Evolutionary conservation across 2,797 vertebrate genomes (phyloP).

Genomic region (Galaxias olidus): DNA sequence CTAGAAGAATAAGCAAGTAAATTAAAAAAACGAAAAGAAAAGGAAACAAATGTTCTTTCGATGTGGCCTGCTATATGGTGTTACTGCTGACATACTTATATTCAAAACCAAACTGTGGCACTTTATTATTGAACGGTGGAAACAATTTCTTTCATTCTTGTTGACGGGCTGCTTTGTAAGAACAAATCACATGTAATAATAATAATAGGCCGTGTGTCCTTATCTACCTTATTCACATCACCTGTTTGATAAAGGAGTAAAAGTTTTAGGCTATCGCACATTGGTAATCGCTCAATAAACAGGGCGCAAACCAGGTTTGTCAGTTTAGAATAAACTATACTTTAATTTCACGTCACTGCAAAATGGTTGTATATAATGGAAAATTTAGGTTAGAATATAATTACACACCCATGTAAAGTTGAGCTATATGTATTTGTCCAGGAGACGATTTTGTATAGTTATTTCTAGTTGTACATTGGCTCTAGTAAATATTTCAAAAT

Average conservation of each 20-base stretch:
- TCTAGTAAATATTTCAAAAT: conserved; percentile 99
- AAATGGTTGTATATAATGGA: conserved; percentile 83
- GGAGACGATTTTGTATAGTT: conserved; percentile 98
- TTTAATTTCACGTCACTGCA: conserved; percentile 63
- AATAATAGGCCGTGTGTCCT: conserved; percentile 41
- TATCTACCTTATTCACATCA: conserved; percentile 44
- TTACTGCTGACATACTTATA: conserved; percentile 60
- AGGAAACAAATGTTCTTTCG: conserved; percentile 47
- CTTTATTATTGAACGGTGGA: conserved; percentile 77
- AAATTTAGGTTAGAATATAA: conserved; percentile 88
- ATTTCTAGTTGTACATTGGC: conserved; percentile 98
- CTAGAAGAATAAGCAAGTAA: conserved; percentile 19
- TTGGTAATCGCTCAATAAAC: conserved; percentile 56
- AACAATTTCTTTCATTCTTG: conserved; percentile 38
- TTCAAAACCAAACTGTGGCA: conserved; percentile 82
- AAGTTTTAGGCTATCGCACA: conserved; percentile 54
- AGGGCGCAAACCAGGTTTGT: conserved; percentile 53
- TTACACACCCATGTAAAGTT: conserved; percentile 84
- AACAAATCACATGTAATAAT: conserved; percentile 59
- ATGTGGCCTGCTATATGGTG: conserved; percentile 54
- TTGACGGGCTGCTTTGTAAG: conserved; percentile 48
- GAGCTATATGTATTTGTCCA: conserved; percentile 92
- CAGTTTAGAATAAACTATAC: conserved; percentile 53
- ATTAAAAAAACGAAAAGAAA: conserved; percentile 35
- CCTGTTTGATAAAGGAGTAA: conserved; percentile 51